Evolutionary conservation across 2,797 vertebrate genomes (phyloP).

Genomic region (Heteromormyrus szaboi): DNA sequence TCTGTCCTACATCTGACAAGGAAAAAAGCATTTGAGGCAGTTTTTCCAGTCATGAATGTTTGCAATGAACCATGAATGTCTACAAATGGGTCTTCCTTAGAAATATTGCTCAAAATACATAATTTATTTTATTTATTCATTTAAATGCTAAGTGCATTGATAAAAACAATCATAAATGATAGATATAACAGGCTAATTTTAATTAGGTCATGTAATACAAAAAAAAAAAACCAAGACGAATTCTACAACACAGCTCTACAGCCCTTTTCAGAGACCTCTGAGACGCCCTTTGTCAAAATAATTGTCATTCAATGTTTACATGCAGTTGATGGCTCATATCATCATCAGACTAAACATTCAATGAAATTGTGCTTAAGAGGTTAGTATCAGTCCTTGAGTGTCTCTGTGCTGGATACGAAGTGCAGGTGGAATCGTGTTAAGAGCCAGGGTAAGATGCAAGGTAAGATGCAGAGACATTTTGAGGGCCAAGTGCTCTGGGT

Average conservation of each 20-base stretch:
- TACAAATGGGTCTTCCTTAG: not conserved
- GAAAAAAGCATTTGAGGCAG: not conserved
- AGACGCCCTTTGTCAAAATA: not conserved
- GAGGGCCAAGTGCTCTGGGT: not conserved
- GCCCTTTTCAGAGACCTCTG: not conserved
- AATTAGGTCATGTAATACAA: not conserved
- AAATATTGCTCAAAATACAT: not conserved
- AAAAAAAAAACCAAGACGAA: not conserved
- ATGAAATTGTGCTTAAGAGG: not conserved
- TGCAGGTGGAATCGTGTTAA: not conserved
- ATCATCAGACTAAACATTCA: not conserved
- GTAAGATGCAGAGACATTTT: not conserved
- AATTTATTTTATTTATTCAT: not conserved
- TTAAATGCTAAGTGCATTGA: not conserved
- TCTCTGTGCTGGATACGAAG: not conserved
- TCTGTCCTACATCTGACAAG: conserved; percentile 55
- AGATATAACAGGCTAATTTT: not conserved
- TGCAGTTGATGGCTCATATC: not conserved
- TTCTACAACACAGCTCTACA: not conserved
- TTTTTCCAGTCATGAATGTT: not conserved
- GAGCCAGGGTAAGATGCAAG: not conserved
- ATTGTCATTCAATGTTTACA: not conserved
- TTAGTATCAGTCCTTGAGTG: not conserved
- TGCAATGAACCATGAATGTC: not conserved
- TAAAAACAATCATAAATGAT: not conserved